These are phyloP conservation scores for Zygothrica quintamaculata DNA, from an alignment of 2,888 invertebrate genomes.

Conservation along the genomic window DNA sequence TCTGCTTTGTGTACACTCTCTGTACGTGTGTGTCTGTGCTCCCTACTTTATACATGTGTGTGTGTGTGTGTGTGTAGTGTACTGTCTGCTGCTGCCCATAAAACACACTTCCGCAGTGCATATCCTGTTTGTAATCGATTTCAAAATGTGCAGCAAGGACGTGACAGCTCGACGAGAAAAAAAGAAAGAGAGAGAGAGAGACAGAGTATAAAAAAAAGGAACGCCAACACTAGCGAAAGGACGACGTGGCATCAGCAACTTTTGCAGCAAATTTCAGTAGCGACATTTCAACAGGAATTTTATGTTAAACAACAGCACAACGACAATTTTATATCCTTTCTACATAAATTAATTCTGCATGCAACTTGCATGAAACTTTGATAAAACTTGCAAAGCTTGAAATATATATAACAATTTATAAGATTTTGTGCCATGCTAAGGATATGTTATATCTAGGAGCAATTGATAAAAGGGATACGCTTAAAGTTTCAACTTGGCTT, in stretches of 20 bases:
- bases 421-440: no score
- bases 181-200: no score
- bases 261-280: constrained; percentile 14
- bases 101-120: constrained; percentile 75
- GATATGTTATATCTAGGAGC: no score
- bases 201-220: background rate
- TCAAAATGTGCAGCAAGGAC: constrained; percentile 74
- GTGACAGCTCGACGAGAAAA: constrained; percentile 27
- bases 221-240: constrained; percentile 3
- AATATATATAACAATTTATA: no score
- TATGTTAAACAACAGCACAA: background rate
- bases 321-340: background rate
- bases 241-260: constrained; percentile 34
- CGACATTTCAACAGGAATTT: constrained; percentile 13
- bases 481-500: no score
- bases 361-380: no score
- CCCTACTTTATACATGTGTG: no score
- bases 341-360: no score
- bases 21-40: constrained; percentile 6
- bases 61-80: background rate
- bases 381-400: no score
- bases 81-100: constrained; percentile 29
- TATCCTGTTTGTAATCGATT: constrained; percentile 80
- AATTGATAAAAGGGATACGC: no score
- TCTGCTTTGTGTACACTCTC: constrained; percentile 10